A percentile compares a stretch with the other conserved stretches of the same genome.
phyloP scores from a whole-genome alignment of 2,888 invertebrate genomes.

The Thumatha senex region DNA sequence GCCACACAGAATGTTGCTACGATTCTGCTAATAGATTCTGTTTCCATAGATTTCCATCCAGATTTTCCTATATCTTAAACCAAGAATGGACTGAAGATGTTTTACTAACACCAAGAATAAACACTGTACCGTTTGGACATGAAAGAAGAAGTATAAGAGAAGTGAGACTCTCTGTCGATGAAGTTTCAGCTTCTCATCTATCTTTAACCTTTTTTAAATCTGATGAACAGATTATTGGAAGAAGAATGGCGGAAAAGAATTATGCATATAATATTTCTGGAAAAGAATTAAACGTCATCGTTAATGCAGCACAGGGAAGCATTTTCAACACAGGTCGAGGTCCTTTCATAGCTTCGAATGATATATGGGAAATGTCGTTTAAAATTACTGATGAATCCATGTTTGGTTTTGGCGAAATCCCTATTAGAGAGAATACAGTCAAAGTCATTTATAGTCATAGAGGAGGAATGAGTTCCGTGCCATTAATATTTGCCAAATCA shows the following conservation, averaged over 20 bases:
- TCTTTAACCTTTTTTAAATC: constrained; percentile 63
- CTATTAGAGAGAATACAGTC: constrained; percentile 53
- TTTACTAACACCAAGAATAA: constrained; percentile 55
- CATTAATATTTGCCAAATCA: constrained; percentile 78
- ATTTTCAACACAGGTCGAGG: constrained; percentile 82
- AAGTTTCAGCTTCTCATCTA: constrained; percentile 62
- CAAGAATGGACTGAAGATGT: constrained; percentile 60
- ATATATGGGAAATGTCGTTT: constrained; percentile 85
- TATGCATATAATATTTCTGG: constrained; percentile 55
- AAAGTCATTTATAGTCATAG: constrained; percentile 76
- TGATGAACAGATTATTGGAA: constrained; percentile 37
- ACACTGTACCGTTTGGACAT: constrained; percentile 55
- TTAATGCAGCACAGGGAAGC: constrained; percentile 51
- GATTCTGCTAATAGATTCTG: constrained; percentile 65
- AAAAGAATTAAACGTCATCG: constrained; percentile 58
- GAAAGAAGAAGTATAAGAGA: constrained; percentile 29
- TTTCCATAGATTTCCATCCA: constrained; percentile 80
- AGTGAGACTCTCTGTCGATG: constrained; percentile 67
- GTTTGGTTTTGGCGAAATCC: constrained; percentile 83
- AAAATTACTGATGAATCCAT: constrained; percentile 77
- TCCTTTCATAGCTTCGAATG: constrained; percentile 82
- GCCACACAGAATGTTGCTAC: constrained; percentile 79
- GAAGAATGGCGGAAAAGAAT: constrained; percentile 49
- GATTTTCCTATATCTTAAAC: constrained; percentile 71
- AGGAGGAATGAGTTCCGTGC: constrained; percentile 68